phyloP scores from a whole-genome alignment of 1,140 invertebrate genomes.

The Anadara kagoshimensis region DNA sequence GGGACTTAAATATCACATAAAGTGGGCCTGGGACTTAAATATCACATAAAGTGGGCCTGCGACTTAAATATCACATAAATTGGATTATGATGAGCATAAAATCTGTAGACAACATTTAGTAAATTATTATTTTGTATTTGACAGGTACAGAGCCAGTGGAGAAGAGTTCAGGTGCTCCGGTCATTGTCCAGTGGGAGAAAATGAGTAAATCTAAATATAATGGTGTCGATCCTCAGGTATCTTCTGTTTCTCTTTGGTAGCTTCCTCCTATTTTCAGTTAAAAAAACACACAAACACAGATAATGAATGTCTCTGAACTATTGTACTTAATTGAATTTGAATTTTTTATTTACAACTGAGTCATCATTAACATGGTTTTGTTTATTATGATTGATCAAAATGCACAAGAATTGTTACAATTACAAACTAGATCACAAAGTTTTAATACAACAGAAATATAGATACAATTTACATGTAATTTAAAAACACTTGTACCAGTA shows the following conservation, averaged over 20 bases:
- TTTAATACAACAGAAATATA: too few species aligned
- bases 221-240: constrained; percentile 91
- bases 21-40: too few species aligned
- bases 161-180: constrained; percentile 80
- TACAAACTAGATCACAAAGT: too few species aligned
- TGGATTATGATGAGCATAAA: neutral
- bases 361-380: neutral
- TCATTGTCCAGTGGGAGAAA: constrained; percentile 92
- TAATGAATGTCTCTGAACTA: neutral
- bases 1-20: too few species aligned
- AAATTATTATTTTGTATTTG: constrained; percentile 29
- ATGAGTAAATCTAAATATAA: constrained; percentile 99
- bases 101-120: too few species aligned
- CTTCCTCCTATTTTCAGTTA: neutral
- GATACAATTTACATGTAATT: too few species aligned
- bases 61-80: too few species aligned
- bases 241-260: neutral
- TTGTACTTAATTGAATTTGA: neutral
- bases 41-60: too few species aligned
- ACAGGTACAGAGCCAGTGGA: constrained; percentile 77
- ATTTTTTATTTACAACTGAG: neutral
- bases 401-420: too few species aligned
- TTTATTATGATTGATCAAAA: too few species aligned
- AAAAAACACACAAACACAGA: neutral
- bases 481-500: too few species aligned